phyloP scores from a whole-genome alignment of 1,140 invertebrate genomes.

The Trichomalopsis sarcophagae region DNA sequence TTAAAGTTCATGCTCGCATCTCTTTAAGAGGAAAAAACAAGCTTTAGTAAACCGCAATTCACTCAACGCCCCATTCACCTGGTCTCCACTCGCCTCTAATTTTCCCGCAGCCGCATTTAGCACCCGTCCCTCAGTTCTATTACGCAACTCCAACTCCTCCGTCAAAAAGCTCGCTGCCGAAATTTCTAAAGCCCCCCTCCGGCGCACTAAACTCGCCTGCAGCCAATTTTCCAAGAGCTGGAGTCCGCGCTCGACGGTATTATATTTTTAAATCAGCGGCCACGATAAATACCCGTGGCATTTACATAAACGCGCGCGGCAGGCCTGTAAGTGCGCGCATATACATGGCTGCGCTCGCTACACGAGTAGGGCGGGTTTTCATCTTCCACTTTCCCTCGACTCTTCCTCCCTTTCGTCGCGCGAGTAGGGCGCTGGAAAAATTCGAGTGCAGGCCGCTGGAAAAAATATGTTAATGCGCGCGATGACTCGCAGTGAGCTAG shows the following conservation, averaged over 20 bases:
- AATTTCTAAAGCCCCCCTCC: too few species aligned
- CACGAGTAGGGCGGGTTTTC: slow-evolving; percentile 23
- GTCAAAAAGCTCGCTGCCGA: too few species aligned
- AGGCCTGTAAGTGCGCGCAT: background rate
- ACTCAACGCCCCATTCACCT: too few species aligned
- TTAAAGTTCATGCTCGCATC: too few species aligned
- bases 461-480: slow-evolving; percentile 23
- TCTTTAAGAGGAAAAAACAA: too few species aligned
- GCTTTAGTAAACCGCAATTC: too few species aligned
- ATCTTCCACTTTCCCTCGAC: background rate
- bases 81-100: too few species aligned
- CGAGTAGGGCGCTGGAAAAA: background rate
- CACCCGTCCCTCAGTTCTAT: too few species aligned
- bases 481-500: background rate
- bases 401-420: background rate
- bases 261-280: slow-evolving; percentile 49
- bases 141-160: too few species aligned
- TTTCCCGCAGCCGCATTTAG: too few species aligned
- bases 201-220: background rate
- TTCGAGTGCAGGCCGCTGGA: background rate
- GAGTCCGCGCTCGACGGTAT: background rate
- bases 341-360: slow-evolving; percentile 5
- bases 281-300: slow-evolving; percentile 32
- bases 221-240: too few species aligned
- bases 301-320: slow-evolving; percentile 42